A percentile compares a stretch with the other conserved stretches of the same genome.
Conservation (phyloP, 2,797 vertebrate genomes). For the Prionace glauca region DNA sequence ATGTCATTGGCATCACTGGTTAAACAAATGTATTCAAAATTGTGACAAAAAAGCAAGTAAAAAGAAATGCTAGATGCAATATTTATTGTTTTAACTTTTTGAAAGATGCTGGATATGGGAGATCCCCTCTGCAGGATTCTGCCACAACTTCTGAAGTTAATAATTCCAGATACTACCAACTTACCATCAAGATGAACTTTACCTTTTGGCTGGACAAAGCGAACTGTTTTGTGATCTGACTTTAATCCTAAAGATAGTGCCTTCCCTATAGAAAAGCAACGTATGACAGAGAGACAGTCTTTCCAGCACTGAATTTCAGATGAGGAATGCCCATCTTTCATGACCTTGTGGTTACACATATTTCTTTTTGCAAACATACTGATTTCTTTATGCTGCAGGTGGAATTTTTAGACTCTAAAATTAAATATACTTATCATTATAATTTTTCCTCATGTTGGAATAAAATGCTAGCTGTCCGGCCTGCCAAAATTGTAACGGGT, state of each 20-base stretch:
- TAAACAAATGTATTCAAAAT: not conserved
- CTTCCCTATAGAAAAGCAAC: not conserved
- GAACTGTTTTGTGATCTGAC: not conserved
- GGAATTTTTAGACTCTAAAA: not conserved
- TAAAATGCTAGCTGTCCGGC: not conserved
- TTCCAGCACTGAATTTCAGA: conserved; percentile 17
- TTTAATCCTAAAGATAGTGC: not conserved
- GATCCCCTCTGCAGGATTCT: not conserved
- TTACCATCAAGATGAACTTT: not conserved
- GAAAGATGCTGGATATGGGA: not conserved
- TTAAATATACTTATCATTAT: not conserved
- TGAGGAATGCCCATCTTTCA: not conserved
- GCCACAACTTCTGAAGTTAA: not conserved
- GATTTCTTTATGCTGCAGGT: conserved; percentile 11
- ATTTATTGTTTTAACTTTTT: not conserved
- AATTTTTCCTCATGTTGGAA: not conserved
- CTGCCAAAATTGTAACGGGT: not conserved
- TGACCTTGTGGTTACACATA: not conserved
- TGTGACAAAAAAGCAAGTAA: not conserved
- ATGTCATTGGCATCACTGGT: not conserved
- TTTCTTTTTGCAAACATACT: conserved; percentile 1
- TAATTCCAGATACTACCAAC: not conserved
- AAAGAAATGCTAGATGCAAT: not conserved
- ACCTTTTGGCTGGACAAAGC: not conserved
- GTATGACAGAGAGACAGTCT: not conserved